A percentile compares a stretch with the other conserved stretches of the same genome.
Conservation (phyloP, 2,797 vertebrate genomes). For the Pachyuromys duprasi region DNA sequence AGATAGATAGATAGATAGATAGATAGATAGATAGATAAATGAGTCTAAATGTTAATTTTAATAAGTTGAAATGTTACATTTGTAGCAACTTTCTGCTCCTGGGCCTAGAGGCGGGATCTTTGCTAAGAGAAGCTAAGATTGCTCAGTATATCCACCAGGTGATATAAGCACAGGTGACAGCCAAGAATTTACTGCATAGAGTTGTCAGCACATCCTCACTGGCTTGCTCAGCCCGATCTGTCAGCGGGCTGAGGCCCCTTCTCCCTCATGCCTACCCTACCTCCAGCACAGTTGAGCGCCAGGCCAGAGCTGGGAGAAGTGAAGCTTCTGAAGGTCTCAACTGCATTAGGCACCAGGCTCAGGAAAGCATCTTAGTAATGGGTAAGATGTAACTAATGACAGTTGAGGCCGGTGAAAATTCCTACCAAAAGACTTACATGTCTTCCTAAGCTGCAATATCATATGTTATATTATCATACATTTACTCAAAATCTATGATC, state of each 20-base stretch:
- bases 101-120: background rate
- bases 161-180: background rate
- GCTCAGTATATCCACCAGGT: background rate
- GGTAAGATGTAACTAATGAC: background rate
- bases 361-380: background rate
- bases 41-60: background rate
- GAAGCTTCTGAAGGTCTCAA: background rate
- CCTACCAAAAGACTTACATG: background rate
- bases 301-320: background rate
- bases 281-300: background rate
- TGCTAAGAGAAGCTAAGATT: background rate
- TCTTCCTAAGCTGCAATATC: background rate
- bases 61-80: background rate
- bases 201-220: background rate
- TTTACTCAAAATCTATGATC: background rate
- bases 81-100: background rate
- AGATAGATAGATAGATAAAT: background rate
- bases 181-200: background rate
- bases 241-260: background rate
- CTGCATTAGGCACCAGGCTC: background rate
- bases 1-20: background rate
- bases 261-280: too few species aligned
- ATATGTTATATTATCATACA: background rate
- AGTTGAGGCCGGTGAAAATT: background rate
- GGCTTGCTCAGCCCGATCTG: background rate